Percentiles rank a stretch among this genome's conserved stretches.
phyloP scores from a whole-genome alignment of 2,888 invertebrate genomes.

The Nezara viridula region DNA sequence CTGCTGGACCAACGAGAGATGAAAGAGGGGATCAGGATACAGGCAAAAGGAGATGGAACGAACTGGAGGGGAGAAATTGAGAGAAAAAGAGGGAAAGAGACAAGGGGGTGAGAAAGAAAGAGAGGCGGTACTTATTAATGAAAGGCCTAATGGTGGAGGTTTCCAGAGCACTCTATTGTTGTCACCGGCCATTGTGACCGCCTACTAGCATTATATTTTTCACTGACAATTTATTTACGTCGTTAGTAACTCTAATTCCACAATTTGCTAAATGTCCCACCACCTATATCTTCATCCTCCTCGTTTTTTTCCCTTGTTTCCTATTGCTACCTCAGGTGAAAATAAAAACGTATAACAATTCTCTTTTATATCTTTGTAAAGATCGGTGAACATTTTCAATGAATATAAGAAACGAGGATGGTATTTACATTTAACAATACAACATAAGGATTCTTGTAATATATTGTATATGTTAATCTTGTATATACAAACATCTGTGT shows the following conservation, averaged over 20 bases:
- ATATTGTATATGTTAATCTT: too few species aligned
- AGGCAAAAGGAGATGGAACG: not conserved
- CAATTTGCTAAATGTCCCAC: conserved; percentile 16
- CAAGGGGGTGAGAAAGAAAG: not conserved
- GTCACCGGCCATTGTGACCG: not conserved
- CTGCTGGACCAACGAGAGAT: not conserved
- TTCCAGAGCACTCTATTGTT: conserved; percentile 23
- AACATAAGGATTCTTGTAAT: too few species aligned
- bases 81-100: not conserved
- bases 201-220: conserved; percentile 10
- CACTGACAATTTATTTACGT: conserved; percentile 9
- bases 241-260: conserved; percentile 26
- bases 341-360: not conserved
- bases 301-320: not conserved
- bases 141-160: conserved; percentile 2
- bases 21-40: not conserved
- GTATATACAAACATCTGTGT: too few species aligned
- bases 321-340: not conserved
- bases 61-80: not conserved
- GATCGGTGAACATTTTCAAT: not conserved
- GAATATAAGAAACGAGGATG: too few species aligned
- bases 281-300: not conserved
- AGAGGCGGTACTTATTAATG: conserved; percentile 12
- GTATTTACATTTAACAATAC: too few species aligned
- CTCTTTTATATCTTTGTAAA: not conserved